Base-by-base conservation (phyloP, 2,797 vertebrate genomes). In the Dicrostonyx torquatus region DNA sequence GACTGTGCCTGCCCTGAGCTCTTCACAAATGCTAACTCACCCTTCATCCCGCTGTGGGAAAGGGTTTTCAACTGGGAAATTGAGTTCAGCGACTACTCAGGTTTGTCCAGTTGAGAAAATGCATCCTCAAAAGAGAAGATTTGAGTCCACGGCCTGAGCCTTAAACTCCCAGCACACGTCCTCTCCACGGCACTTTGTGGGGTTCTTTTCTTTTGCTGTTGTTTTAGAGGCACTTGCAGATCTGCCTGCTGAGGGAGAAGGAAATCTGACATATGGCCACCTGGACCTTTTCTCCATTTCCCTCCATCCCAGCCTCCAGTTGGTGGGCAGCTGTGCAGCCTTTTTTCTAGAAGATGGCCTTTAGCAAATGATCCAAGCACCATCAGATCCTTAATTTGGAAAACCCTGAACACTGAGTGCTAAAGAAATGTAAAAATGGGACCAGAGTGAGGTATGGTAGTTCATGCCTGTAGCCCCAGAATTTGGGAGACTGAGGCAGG, bases 371-470 rank as follows among this genome's bases (percentile, higher is more conserved):
- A 89, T 11, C 53, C 50, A 50, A 37, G 31, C 31, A 29, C 58
- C 43, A 18, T 58, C 34, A 62, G 10, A 31, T 40, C 40, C 40
- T 89, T 76, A 40, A n/a, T 76, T 75, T 75, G 78, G 50, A 66
- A 86, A 75, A 88, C 6, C 58, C 62, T 40, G 34, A 45, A 68
- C 53, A 89, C 40, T 68, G 12, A 72, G 55, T n/a, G 80, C 17
- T 40, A 37, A 73, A 76, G 79, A 82, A 88, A 86, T 80, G 31
- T n/a, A 78, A 89, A 92, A 37, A 37, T 64, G 55, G 40, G 92
- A n/a, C 18, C 64, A 48, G 18, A 1, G 1, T 24, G 9, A 18
- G 40, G 8, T 10, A 48, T 24, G 60, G 43, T 26, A 2, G 11
- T 53, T n/a, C 31, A 20, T 66, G 26, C 53, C 53, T 55, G 17